Base-by-base conservation (phyloP, 2,888 invertebrate species). In the Phanerotoma sp. region DNA sequence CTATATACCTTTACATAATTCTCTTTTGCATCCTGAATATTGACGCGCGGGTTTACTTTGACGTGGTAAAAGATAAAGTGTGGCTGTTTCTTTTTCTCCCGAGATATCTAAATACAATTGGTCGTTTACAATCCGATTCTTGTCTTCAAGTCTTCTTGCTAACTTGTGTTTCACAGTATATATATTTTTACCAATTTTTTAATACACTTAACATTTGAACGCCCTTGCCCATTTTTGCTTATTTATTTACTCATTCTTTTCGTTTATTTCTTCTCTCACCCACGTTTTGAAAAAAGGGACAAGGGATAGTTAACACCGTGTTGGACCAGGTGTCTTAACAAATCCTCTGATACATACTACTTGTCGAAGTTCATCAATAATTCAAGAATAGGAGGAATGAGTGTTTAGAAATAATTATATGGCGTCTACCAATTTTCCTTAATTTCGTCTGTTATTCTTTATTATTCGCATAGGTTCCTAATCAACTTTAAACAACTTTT, bases 361-460 rank as follows among this genome's bases (percentile, higher is more conserved):
- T 9, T 25, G 30, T 47, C 18, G 21, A 53, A 42, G 48, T 54
- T 64, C 60, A 62, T 66, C 47, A 64, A 65, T 66, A 62, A 66
- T 68, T 63, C 63, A 65, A 61, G 62, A 56, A 62, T 59, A 49
- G 64, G 59, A 55, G 60, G 58, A 58, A 60, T 51, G 55, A 61
- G 56, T 51, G 58, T 55, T n/a, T n/a, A n/a, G 58, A 60, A 62
- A 59, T 62, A 61, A 60, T 67, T 66, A 66, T 65, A 66, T 67
- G 58, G 16, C 16, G 18, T 16, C 7, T 16, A 10, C 3, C 13
- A 7, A 40, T 2, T 5, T 10, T 40, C 20, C 20, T 7, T 11
- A 30, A 5, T 3, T 30, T 30, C 4, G n/a, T 11, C 30, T 30
- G n/a, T 30, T 30, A 11, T 11, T 30, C 30, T 30, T 11, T 30